Evolutionary conservation across 2,797 vertebrate genomes (phyloP), one percentile per base, ranked within the genome.

Genomic region (Corythornis leucogaster): DNA sequence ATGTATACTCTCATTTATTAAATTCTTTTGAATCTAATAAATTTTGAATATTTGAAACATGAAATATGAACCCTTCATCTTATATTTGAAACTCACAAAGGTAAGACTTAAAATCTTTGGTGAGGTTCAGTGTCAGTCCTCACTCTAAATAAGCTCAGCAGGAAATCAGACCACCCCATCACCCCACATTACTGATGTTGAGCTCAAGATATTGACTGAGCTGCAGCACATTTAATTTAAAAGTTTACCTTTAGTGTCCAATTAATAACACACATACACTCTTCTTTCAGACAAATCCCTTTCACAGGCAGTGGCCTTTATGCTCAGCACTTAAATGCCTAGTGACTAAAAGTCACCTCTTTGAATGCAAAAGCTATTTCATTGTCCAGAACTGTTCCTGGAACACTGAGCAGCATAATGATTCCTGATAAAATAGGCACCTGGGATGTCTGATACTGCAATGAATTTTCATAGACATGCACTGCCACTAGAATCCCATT

Each of bases 371-470:
- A 90, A 80, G 78, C 45, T 85, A 62, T 85, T 92, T 91, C 80
- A 91, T 61, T 95, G 92, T 88, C 73, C 70, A 61, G 79, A 85
- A 80, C 80, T 70, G 42, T 69, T 89, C 86, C 54, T 93, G 90
- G 61, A 92, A 93, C 90, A 76, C 78, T 87, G 67, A 93, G 80
- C 45, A 94, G 87, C 63, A 87, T 85, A 93, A 86, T 9, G 30
- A 92, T 76, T 64, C 48, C 67, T 92, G 74, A 87, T 82, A 85
- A 87, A 95, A 80, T 30, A 80, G 92, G 63, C 76, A 94, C 88
- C 61, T 71, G 87, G 83, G 91, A 90, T 33, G 53, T 35, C 62
- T 84, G 83, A 50, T 66, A 67, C 64, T 24, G 48, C 82, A 89
- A 69, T 85, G 78, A 91, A 91, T 93, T 91, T 92, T 89, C 84